A percentile compares a stretch with the other conserved stretches of the same genome.
Conservation (phyloP, 2,888 invertebrate genomes). For the Melangyna quadrimaculata region DNA sequence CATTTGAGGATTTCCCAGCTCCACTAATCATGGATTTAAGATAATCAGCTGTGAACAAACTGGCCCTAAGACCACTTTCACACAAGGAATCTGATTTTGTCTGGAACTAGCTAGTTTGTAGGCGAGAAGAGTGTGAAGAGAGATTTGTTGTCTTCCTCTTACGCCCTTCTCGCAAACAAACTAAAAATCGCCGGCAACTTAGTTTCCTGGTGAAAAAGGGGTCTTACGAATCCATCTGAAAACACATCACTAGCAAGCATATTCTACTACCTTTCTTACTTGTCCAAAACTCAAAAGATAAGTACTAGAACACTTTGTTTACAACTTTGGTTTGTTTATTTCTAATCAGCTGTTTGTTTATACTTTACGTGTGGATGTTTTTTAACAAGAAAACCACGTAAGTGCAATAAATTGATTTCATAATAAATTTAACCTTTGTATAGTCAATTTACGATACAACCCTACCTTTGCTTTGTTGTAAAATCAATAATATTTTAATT, state of each 20-base stretch:
- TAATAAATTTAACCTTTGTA: background rate
- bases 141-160: too few relatives aligned
- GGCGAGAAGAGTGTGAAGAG: too few relatives aligned
- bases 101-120: too few relatives aligned
- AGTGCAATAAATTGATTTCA: slow-evolving; percentile 10
- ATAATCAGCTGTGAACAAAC: too few relatives aligned
- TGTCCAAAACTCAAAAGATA: background rate
- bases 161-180: too few relatives aligned
- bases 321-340: slow-evolving; percentile 23
- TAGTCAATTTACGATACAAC: background rate
- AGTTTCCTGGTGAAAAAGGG: too few relatives aligned
- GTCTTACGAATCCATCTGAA: too few relatives aligned
- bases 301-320: slow-evolving; percentile 56
- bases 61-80: too few relatives aligned
- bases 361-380: background rate
- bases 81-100: too few relatives aligned
- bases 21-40: too few relatives aligned
- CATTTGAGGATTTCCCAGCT: too few relatives aligned
- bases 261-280: background rate
- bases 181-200: too few relatives aligned
- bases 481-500: slow-evolving; percentile 48
- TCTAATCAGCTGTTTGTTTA: slow-evolving; percentile 29
- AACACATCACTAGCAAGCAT: slow-evolving; percentile 8
- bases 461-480: background rate
- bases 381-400: slow-evolving; percentile 20